Percentiles rank a stretch among this genome's conserved stretches.
These are phyloP conservation scores for Plusia festucae DNA, from an alignment of 2,888 invertebrate genomes.

Conservation along the genomic window DNA sequence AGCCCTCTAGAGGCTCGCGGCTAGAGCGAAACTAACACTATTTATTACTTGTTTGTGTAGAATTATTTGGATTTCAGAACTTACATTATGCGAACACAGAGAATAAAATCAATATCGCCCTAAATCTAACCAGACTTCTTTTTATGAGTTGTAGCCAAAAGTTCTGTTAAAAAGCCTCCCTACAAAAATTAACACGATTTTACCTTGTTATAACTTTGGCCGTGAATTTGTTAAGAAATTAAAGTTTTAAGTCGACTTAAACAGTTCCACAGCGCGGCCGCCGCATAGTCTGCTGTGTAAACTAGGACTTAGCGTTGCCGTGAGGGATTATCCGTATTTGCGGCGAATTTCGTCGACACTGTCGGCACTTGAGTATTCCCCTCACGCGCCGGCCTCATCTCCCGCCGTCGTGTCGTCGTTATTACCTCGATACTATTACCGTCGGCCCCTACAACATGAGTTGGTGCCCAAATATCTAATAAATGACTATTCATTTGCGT, in stretches of 20 bases:
- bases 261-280: constrained; percentile 56
- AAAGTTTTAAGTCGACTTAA: constrained; percentile 59
- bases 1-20: constrained; percentile 40
- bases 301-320: constrained; percentile 71
- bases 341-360: constrained; percentile 66
- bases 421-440: constrained; percentile 83
- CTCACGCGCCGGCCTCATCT: constrained; percentile 84
- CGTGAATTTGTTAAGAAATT: constrained; percentile 47
- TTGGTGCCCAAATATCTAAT: constrained; percentile 67
- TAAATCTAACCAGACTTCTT: background rate
- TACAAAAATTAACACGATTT: constrained; percentile 23
- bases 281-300: constrained; percentile 71
- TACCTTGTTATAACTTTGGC: constrained; percentile 47
- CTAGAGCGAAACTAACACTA: constrained; percentile 32
- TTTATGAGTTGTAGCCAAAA: background rate
- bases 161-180: background rate
- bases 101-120: background rate
- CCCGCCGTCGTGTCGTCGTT: constrained; percentile 80
- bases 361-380: constrained; percentile 69
- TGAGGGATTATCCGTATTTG: constrained; percentile 81
- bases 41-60: constrained; percentile 24
- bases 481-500: constrained; percentile 60
- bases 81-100: background rate
- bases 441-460: constrained; percentile 64
- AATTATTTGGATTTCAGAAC: constrained; percentile 28